These are phyloP conservation scores for Macrostomum cliftonense DNA, from an alignment of 2,888 invertebrate genomes.

Conservation along the genomic window DNA sequence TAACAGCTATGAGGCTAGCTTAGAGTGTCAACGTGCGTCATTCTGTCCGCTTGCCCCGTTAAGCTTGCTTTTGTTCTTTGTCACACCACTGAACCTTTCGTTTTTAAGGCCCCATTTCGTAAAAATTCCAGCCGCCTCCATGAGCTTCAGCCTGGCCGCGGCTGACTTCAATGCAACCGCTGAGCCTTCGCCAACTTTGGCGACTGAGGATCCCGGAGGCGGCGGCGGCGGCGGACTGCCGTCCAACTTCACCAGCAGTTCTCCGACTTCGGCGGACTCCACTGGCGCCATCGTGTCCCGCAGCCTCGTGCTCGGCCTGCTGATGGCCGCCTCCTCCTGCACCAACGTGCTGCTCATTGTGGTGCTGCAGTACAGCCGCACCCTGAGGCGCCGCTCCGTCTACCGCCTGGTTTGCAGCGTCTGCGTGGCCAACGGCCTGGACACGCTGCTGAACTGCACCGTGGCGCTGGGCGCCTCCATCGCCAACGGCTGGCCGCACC, in stretches of 20 bases:
- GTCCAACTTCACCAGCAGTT: background rate
- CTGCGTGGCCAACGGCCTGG: background rate
- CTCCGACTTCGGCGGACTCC: background rate
- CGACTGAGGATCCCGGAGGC: too few relatives aligned
- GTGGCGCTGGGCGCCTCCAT: background rate
- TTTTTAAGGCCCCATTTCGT: too few relatives aligned
- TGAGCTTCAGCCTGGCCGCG: too few relatives aligned
- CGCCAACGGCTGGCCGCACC: too few relatives aligned
- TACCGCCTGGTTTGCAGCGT: background rate
- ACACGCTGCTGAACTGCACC: background rate
- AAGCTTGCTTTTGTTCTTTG: too few relatives aligned
- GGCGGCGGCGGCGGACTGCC: background rate
- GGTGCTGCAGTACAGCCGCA: background rate
- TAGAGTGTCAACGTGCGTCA: too few relatives aligned
- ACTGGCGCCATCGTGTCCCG: background rate
- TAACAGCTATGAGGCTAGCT: too few relatives aligned
- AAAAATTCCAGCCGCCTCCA: too few relatives aligned
- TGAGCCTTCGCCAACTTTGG: too few relatives aligned
- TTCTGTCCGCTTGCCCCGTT: too few relatives aligned
- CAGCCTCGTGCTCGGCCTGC: background rate
- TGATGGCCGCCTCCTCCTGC: background rate
- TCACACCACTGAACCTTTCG: too few relatives aligned
- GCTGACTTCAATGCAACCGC: too few relatives aligned
- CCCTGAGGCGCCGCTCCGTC: background rate
- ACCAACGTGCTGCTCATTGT: background rate